Evolutionary conservation across 2,113 vertebrate species (phyloP), one percentile per base, ranked within the genome.

Genomic region (Pimephales promelas): DNA sequence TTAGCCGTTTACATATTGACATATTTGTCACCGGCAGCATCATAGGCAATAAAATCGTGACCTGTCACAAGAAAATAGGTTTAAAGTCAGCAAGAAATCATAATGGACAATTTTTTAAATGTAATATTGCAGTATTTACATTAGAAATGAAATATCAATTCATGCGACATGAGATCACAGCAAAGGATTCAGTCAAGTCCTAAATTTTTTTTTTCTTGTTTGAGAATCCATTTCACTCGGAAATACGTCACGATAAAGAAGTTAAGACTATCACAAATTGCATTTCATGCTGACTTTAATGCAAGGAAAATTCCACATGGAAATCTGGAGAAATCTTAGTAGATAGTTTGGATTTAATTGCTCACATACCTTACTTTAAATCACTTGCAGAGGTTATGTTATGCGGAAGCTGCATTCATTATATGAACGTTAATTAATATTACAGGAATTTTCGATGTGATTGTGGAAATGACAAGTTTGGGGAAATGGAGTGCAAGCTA

Each of bases 391-490:
- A 68, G 64, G 45, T 62, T 81, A 6, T 47, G 59, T 54, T 47
- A 24, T 7, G 18, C n/a, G 10, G 36, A 28, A 47, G 54, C 56
- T 70, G 0, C 43, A 22, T 8, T 47, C 36, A 36, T 68, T 18
- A 68, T 16, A 61, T 5, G 20, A 26, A 56, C 11, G 3, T 70
- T 11, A 45, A 45, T 2, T 74, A 40, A n/a, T 68, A 59, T 91
- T 87, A 5, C 85, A 99, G 98, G 92, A 98, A 97, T 91, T 99
- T 99, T 85, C 93, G 96, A 61, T 99, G 98, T 83, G 98, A 99
- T 90, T 99, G 98, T 94, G 98, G 98, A 83, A 99, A 99, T 82
- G 94, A 91, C 90, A 98, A 98, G 88, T 99, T 99, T 92, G 94
- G 93, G 54, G 96, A 95, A 76, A 90, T 96, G 85, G 94, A 96